Evolutionary conservation across 2,113 vertebrate genomes (phyloP), one percentile per base, ranked within the genome.

Genomic region (Thunnus thynnus): DNA sequence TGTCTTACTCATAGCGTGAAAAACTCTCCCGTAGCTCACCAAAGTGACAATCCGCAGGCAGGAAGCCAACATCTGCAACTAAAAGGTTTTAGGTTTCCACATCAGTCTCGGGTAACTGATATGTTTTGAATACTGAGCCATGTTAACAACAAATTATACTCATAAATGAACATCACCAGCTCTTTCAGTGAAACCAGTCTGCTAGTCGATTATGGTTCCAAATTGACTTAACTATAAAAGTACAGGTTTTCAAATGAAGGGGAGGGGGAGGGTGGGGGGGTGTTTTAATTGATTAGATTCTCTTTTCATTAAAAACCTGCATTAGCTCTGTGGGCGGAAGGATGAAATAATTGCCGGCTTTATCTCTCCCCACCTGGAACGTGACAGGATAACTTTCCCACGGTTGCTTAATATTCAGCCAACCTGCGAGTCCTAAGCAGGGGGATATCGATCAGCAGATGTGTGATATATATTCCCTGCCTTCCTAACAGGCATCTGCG

Each of bases 371-470:
- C 76, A 84, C 78, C 82, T 85, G 82, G 60, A 86, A 91, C 81
- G 77, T 90, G 92, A 83, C 58, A 9, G 78, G 83, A 90, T 84
- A 84, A 70, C 81, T 83, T 94, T 94, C 93, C 93, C 94, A 94
- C 86, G 75, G 72, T 86, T 66, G 75, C 76, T 94, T 92, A 81
- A 87, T 89, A 93, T 94, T 89, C 93, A 32, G 71, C 22, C 72
- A 85, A 77, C 68, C 80, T 51, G 46, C 57, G 30, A 62, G 76
- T 68, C 69, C 77, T 86, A 61, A 90, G 86, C 80, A 64, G 57
- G 27, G 0, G 68, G 80, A 58, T 92, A 94, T 95, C 75, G 94
- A 94, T 94, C 89, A 65, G 75, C 80, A 81, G 54, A 86, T 86
- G 87, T 68, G 86, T 22, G 22, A 22, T 22, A 86, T 77, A 83